Base-by-base conservation (phyloP, 2,888 invertebrate genomes). In the Drosophila neonasuta region DNA sequence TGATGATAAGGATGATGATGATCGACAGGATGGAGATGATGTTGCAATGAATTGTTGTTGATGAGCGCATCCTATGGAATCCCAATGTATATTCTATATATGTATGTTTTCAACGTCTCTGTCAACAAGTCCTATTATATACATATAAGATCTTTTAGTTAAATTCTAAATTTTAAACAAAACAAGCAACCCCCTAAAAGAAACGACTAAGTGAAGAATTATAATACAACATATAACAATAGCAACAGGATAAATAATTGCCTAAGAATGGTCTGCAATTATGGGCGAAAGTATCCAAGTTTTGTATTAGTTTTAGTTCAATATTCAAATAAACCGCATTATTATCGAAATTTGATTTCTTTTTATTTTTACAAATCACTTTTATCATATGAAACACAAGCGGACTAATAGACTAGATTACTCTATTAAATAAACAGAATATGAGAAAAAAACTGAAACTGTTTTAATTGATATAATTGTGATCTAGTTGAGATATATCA, bases 161-260 rank as follows among this genome's bases (percentile, higher is more conserved):
- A 75, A 67, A 46, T 71, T 71, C 65, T 74, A 68, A 68, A 67
- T 65, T 76, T 56, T 54, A 55, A 42, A 30, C 42, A 55, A 24
- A 58, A 32, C 20, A 36, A 11, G 2, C 36, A 36, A 46, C 46
- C 48, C 46, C 48, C 45, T 20, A 49, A 62, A 54, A 46, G 71
- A 84, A 84, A 79, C 82, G 85, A 84, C 71, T 71, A 71, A 81
- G 74, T 72, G 50, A 54, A 71, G 51, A 29, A 41, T 41, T 57
- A 55, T 46, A 39, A 34, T 46, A 36, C 36, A 36, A 4, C 36
- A n/a, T 36, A 55, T 36, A 55, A 54, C 41, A 62, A 11, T 11
- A 48, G 34, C 36, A 57, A 30, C 44, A 50, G 66, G 73, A 51
- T 57, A 62, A 32, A 42, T 42, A 61, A 64, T 68, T 72, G 74